These are phyloP conservation scores for Typhlichthys subterraneus DNA, from an alignment of 2,797 vertebrate genomes.

Conservation along the genomic window DNA sequence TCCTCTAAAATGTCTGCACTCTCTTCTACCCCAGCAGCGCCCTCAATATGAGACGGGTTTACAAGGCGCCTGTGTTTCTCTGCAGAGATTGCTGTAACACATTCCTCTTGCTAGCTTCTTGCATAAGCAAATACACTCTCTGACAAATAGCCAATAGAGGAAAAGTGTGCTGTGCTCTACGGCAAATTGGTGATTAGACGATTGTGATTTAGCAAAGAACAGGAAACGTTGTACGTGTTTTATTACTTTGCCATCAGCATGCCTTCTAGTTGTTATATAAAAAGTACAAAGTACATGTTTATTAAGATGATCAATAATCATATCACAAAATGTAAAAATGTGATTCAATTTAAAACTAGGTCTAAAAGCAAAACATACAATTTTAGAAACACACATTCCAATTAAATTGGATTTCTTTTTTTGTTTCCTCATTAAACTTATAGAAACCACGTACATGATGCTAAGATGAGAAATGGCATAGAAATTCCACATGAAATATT, in stretches of 20 bases:
- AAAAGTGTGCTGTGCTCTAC: slow-evolving; percentile 13
- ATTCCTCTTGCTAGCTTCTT: slow-evolving; percentile 12
- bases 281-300: slow-evolving; percentile 14
- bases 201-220: slow-evolving; percentile 21
- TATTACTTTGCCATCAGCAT: slow-evolving; percentile 6
- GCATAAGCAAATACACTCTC: slow-evolving; percentile 26
- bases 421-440: slow-evolving; percentile 20
- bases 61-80: slow-evolving; percentile 60
- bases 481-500: slow-evolving; percentile 60
- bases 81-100: slow-evolving; percentile 48
- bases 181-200: slow-evolving; percentile 16
- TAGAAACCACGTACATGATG: slow-evolving; percentile 18
- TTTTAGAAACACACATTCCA: slow-evolving; percentile 34
- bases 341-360: slow-evolving; percentile 14
- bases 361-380: slow-evolving; percentile 4
- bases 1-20: slow-evolving; percentile 65
- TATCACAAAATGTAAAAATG: slow-evolving; percentile 21
- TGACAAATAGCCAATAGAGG: slow-evolving; percentile 7
- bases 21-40: slow-evolving; percentile 64
- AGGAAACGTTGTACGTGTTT: slow-evolving; percentile 23
- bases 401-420: slow-evolving; percentile 30
- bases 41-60: slow-evolving; percentile 58
- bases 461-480: slow-evolving; percentile 52
- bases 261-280: slow-evolving; percentile 10
- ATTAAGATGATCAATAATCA: slow-evolving; percentile 23